Evolutionary conservation across 30 jellyfish, hydroid and myxozoan species (phyloP).

Genomic region (Pseudorhiza aurosa): DNA sequence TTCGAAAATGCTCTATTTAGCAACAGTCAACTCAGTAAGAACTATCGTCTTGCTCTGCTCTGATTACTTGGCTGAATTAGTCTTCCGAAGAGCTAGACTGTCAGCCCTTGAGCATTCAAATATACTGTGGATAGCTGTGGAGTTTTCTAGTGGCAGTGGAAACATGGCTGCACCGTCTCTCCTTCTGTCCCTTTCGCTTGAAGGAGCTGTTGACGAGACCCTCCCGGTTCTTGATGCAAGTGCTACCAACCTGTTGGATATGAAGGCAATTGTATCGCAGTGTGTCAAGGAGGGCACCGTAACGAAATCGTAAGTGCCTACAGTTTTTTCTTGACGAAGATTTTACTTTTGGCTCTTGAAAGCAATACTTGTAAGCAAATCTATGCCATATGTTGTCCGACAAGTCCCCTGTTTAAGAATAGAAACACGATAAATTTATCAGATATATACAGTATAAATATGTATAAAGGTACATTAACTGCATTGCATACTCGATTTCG

Average conservation of each 20-base stretch:
- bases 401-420: too few species aligned
- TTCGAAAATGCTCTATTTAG: not conserved
- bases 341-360: too few species aligned
- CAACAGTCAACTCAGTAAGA: not conserved
- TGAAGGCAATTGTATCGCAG: conserved; percentile 1
- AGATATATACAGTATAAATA: too few species aligned
- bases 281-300: not conserved
- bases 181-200: not conserved
- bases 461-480: too few species aligned
- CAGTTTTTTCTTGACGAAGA: too few species aligned
- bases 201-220: not conserved
- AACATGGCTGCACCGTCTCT: not conserved
- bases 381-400: too few species aligned
- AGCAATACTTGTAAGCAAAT: too few species aligned
- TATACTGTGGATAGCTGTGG: conserved; percentile 3
- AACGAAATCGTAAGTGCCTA: not conserved
- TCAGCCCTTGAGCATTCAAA: not conserved
- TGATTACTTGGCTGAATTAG: not conserved
- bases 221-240: not conserved
- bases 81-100: not conserved
- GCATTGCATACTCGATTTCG: too few species aligned
- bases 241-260: not conserved
- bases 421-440: too few species aligned
- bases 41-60: conserved; percentile 13
- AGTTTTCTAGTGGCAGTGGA: not conserved